A percentile compares a stretch with the other conserved stretches of the same genome.
phyloP scores from a whole-genome alignment of 2,113 vertebrate genomes.

The Gadus chalcogrammus region DNA sequence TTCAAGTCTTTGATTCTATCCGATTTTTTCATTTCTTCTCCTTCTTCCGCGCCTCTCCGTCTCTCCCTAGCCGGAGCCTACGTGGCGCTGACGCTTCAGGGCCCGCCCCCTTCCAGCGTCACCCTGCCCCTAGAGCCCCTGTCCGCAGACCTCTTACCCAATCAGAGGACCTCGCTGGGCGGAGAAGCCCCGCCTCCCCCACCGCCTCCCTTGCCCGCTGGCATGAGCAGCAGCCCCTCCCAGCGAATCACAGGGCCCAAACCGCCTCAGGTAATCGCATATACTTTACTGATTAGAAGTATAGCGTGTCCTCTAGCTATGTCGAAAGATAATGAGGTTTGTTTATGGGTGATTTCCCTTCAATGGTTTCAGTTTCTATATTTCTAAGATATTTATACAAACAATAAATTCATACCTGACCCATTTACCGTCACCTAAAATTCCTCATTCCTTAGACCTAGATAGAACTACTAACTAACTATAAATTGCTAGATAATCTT shows the following conservation, averaged over 20 bases:
- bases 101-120: conserved; percentile 71
- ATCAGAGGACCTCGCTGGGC: conserved; percentile 50
- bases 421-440: no score
- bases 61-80: conserved; percentile 79
- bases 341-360: no score
- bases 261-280: conserved; percentile 78
- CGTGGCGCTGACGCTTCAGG: conserved; percentile 87
- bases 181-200: conserved; percentile 62
- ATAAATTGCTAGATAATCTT: neutral
- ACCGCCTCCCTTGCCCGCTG: conserved; percentile 67
- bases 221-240: conserved; percentile 69
- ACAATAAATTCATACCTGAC: no score
- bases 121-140: conserved; percentile 67
- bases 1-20: no score
- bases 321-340: no score
- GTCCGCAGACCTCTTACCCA: conserved; percentile 52
- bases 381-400: no score
- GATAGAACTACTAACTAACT: no score
- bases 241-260: conserved; percentile 87
- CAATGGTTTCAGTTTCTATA: no score
- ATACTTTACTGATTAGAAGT: no score
- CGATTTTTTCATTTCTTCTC: no score
- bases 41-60: neutral
- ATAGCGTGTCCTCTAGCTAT: no score
- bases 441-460: no score